These are phyloP conservation scores for Ambastaia sidthimunki DNA, from an alignment of 2,797 vertebrate species.

Conservation along the genomic window DNA sequence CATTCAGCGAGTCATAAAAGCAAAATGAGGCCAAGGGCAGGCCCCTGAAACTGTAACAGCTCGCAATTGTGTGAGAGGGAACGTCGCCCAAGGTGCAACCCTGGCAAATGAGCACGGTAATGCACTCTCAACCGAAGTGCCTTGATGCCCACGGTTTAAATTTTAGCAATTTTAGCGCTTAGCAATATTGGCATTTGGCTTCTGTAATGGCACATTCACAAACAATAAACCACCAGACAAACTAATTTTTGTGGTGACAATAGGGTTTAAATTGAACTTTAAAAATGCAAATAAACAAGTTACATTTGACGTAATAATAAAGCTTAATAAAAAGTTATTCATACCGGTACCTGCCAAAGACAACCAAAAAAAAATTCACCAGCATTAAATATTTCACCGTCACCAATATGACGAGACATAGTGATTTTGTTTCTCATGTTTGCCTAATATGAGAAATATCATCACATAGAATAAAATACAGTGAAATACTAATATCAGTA, in stretches of 20 bases:
- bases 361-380: no score
- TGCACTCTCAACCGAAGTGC: constrained; percentile 74
- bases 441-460: no score
- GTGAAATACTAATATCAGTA: no score
- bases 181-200: constrained; percentile 21
- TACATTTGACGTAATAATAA: no score
- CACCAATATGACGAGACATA: no score
- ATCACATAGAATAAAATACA: no score
- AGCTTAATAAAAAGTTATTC: no score
- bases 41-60: constrained; percentile 77
- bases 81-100: constrained; percentile 70
- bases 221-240: background rate
- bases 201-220: background rate
- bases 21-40: constrained; percentile 72
- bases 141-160: constrained; percentile 69
- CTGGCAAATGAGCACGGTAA: constrained; percentile 68
- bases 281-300: no score
- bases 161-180: constrained; percentile 42
- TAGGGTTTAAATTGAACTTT: background rate
- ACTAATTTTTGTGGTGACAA: background rate
- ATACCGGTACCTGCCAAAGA: no score
- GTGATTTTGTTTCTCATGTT: no score
- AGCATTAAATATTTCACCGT: no score
- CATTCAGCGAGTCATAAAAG: constrained; percentile 79
- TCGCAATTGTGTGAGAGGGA: constrained; percentile 77